Conservation (phyloP, 2,113 vertebrate genomes). For the Malurus melanocephalus region DNA sequence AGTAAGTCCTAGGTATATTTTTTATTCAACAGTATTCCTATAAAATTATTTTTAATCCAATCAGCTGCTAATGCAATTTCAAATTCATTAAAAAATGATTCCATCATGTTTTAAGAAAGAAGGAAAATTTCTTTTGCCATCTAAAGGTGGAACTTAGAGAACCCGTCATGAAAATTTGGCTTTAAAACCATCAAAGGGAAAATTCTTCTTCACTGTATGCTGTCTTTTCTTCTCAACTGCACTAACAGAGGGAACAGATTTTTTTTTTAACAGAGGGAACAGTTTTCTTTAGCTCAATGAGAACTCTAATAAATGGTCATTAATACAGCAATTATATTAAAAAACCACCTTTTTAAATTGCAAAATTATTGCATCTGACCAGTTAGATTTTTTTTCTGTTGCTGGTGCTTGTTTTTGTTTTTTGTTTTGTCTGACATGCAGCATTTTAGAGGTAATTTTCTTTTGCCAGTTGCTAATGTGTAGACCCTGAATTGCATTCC, state of each 20-base stretch:
- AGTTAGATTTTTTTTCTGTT: not conserved
- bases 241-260: not conserved
- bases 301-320: slow-evolving; percentile 5
- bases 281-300: not conserved
- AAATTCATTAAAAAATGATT: not conserved
- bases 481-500: not conserved
- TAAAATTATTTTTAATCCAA: not conserved
- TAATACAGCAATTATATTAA: not conserved
- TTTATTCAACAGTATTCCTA: not conserved
- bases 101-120: not conserved
- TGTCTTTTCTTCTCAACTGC: not conserved
- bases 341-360: not conserved
- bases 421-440: not conserved
- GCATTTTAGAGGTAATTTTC: not conserved
- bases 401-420: accelerated
- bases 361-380: not conserved
- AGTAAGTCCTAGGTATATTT: not conserved
- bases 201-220: not conserved
- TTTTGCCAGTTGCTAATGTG: not conserved
- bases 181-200: not conserved
- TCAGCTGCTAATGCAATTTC: not conserved
- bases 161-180: not conserved
- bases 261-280: not conserved
- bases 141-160: not conserved
- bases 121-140: not conserved